Evolutionary conservation across 2,797 vertebrate species (phyloP), one percentile per base, ranked within the genome.

Genomic region (Peromyscus nudipes): DNA sequence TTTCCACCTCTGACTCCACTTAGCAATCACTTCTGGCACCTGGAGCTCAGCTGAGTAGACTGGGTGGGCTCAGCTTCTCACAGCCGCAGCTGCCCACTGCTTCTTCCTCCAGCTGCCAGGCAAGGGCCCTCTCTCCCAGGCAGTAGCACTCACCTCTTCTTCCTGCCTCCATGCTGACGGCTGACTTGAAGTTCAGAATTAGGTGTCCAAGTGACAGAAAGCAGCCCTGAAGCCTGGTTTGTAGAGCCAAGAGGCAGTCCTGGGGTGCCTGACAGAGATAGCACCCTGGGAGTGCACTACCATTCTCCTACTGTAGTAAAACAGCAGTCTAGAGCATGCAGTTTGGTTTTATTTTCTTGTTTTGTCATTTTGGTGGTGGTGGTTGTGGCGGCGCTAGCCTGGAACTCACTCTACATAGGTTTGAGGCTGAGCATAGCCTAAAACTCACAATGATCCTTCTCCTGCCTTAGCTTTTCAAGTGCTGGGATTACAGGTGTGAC

Each of bases 1-100:
- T 94, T 95, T 69, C 92, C 84, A 91, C 5, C 57, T 76, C 85
- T 29, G 52, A 80, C 96, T 97, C 75, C 91, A 75, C 77, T 85
- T 43, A 81, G 37, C 71, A 87, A 69, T 84, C 77, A 86, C 79
- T 67, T 60, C 83, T 64, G 94, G 69, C 5, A 4, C 43, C 76
- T 83, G 0, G 81, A 69, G 11, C 64, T 77, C 49, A 23, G 23
- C 11, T 34, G 65, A 84, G 49, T 43, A 77, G 69, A 88, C 0
- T 9, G 60, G 14, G 60, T 14, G 37, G 79, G 37, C 31, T 55
- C 21, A 62, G 60, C n/a, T 43, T 64, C 69, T 71, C 11, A 34
- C 25, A 71, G 25, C 55, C 27, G 49, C n/a, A 60, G 87, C 89
- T 89, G 67, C 46, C 79, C 85, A 67, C 43, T 60, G 73, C n/a